phyloP scores from a whole-genome alignment of 2,888 invertebrate genomes.

The Eledone cirrhosa region DNA sequence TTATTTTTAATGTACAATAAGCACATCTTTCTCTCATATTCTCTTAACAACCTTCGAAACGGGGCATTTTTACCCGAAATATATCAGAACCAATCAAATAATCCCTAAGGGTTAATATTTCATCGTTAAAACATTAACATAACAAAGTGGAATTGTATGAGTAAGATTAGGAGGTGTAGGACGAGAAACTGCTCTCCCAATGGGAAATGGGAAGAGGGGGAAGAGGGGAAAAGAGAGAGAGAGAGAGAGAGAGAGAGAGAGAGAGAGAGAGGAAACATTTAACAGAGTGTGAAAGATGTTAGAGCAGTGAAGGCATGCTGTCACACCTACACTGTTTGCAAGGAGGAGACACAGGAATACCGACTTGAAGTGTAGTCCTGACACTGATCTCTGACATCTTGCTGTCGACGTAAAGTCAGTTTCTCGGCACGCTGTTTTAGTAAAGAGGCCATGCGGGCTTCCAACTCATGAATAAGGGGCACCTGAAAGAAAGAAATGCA shows the following conservation, averaged over 20 bases:
- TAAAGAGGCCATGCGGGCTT: conserved; percentile 79
- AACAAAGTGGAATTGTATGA: too few species aligned
- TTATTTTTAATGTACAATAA: too few species aligned
- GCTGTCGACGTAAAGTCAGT: conserved; percentile 81
- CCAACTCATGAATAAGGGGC: conserved; percentile 79
- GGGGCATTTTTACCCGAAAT: too few species aligned
- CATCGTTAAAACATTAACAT: too few species aligned
- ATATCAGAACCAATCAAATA: too few species aligned
- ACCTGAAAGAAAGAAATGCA: conserved; percentile 50
- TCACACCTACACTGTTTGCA: conserved; percentile 29
- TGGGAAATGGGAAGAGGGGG: too few species aligned
- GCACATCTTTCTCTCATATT: too few species aligned
- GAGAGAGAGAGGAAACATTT: conserved; percentile 16
- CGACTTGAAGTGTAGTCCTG: conserved; percentile 81
- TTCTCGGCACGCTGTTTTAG: conserved; percentile 77
- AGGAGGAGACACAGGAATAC: conserved; percentile 40
- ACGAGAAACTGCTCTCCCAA: too few species aligned
- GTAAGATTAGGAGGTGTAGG: too few species aligned
- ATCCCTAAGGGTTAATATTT: too few species aligned
- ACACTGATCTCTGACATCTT: conserved; percentile 93
- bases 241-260: not conserved
- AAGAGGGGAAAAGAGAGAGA: not conserved
- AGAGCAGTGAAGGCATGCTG: conserved; percentile 29
- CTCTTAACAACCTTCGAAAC: too few species aligned
- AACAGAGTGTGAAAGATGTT: not conserved